Evolutionary conservation across 2,797 vertebrate species (phyloP).

Genomic region (Scleropages formosus): DNA sequence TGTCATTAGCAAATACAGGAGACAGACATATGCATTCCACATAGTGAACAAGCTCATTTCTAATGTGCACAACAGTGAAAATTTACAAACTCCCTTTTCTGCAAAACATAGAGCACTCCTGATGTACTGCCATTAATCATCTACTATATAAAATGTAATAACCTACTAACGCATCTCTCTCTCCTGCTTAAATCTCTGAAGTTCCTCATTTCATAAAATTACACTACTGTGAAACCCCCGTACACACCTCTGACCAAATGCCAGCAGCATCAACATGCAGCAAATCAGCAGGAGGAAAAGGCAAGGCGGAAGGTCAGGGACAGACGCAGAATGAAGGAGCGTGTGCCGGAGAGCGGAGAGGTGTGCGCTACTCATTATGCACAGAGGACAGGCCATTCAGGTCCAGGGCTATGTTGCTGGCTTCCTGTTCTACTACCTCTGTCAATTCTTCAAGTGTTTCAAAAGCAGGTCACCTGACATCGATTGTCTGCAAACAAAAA

Average conservation of each 20-base stretch:
- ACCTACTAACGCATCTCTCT: background rate
- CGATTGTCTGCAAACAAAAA: background rate
- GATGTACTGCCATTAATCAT: too few species aligned
- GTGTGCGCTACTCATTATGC: too few species aligned
- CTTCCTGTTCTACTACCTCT: background rate
- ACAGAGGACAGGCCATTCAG: background rate
- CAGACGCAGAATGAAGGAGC: background rate
- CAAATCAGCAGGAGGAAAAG: background rate
- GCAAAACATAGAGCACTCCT: too few species aligned
- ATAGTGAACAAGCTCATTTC: too few species aligned
- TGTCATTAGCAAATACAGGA: background rate
- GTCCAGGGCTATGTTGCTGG: background rate
- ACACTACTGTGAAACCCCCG: background rate
- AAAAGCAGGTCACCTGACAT: too few species aligned
- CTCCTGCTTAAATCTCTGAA: background rate
- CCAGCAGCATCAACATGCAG: constrained; percentile 3
- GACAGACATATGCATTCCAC: too few species aligned
- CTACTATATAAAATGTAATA: too few species aligned
- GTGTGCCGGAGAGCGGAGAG: background rate
- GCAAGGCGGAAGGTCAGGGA: background rate
- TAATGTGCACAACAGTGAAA: too few species aligned
- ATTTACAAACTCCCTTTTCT: too few species aligned
- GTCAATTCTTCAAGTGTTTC: background rate
- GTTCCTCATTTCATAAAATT: background rate
- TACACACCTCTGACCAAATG: background rate